Evolutionary conservation across 30 jellyfish, hydroid and myxozoan species (phyloP), one percentile per base, ranked within the genome.

Genomic region (Pseudorhiza aurosa): DNA sequence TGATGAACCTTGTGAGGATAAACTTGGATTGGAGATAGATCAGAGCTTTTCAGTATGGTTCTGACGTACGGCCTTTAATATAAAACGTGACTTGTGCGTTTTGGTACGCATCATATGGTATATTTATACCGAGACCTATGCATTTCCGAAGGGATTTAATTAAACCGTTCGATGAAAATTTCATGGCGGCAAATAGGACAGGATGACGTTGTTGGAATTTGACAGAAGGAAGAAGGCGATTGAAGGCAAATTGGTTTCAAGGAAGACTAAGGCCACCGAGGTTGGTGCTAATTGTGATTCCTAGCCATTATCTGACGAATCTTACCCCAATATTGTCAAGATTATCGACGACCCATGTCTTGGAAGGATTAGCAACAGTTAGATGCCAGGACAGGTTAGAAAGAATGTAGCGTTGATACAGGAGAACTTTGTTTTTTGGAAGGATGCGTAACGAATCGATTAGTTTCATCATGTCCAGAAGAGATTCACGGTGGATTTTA

Each of bases 201-300:
- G 36, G 18, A 17, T 57, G 44, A 15, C 0, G 25, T 29, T 57
- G 71, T 9, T 17, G 12, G 11, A 46, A 46, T 46, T 46, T 46
- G 5, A 46, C 60, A 25, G 71, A 57, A 4, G 71, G 71, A 57
- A 57, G 71, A n/a, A 4, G 39, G 11, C 18, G 44, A 57, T 57
- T 46, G 6, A 46, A 27, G 19, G 6, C 60, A 46, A 46, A 46
- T 27, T 46, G 60, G 19, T 46, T 46, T 14, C 19, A 27, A 46
- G 60, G 60, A 46, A 46, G 60, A 14, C 12, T 14, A 2, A 46
- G 15, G 19, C 60, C 60, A 14, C 60, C 19, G 15, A 46, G 19
- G 2, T 3, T 46, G 60, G 60, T 27, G 19, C 60, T 46, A 4
- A 46, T 8, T 46, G 60, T 24, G 19, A 46, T 24, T 24, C 19